A percentile compares a stretch with the other conserved stretches of the same genome.
phyloP scores from a whole-genome alignment of 1,140 invertebrate species.

The Antheraea mylitta region DNA sequence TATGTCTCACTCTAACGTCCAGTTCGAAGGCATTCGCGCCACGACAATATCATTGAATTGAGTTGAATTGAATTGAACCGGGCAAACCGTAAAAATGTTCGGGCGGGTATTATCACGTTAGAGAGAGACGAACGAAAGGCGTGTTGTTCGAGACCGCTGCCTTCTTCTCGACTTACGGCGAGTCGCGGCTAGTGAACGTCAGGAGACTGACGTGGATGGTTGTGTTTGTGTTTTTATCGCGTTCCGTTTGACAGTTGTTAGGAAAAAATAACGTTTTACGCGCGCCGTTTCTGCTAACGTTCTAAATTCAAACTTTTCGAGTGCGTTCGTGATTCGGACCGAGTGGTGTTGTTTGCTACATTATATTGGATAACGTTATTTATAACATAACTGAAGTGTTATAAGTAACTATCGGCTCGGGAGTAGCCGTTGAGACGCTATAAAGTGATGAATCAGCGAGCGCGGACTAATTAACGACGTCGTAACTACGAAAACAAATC shows the following conservation, averaged over 20 bases:
- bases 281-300: conserved; percentile 22
- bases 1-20: conserved; percentile 75
- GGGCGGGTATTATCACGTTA: conserved; percentile 66
- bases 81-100: conserved; percentile 76
- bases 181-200: conserved; percentile 72
- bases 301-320: conserved; percentile 41
- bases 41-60: conserved; percentile 74
- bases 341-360: conserved; percentile 32
- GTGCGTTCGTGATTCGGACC: conserved; percentile 49
- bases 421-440: conserved; percentile 56
- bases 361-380: conserved; percentile 5
- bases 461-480: conserved; percentile 71
- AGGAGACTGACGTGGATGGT: conserved; percentile 66
- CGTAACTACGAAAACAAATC: conserved; percentile 69
- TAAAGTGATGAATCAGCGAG: conserved; percentile 76
- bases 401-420: conserved; percentile 47
- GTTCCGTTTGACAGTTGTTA: conserved; percentile 53
- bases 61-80: conserved; percentile 78
- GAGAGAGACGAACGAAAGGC: conserved; percentile 75
- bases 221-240: conserved; percentile 48
- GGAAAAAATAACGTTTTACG: conserved; percentile 63
- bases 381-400: conserved; percentile 47
- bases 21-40: conserved; percentile 73
- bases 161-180: conserved; percentile 75
- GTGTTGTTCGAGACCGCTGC: conserved; percentile 72